Base-by-base conservation (phyloP, 2,888 invertebrate species). In the Ypsolopha scabrella region DNA sequence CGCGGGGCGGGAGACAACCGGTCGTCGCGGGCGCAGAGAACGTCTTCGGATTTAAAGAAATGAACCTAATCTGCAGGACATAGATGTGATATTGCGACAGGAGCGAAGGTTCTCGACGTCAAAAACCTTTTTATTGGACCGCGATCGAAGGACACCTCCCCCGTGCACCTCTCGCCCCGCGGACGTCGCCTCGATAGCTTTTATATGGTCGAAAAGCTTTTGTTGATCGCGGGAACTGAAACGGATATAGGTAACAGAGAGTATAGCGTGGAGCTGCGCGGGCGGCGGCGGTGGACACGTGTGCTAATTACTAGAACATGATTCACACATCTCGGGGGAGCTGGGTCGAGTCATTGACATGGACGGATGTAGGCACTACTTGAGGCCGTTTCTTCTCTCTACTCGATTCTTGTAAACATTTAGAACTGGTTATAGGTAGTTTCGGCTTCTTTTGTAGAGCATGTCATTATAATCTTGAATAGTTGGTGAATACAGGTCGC, bases 91-190 rank as follows among this genome's bases (percentile, higher is more conserved):
- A 24, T 24, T 24, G 41, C n/a, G 41, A 11, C 3, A 11, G 3
- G 2, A 41, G 41, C 24, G 13, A 11, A 7, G 33, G 44, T 9
- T 11, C n/a, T 7, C 53, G 52, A 51, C 70, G 68, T 72, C 72
- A 67, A 71, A 72, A 72, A 70, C 72, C 71, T 73, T 75, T 70
- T 72, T 72, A 76, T 72, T 69, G 64, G 62, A 60, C 55, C 60
- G 54, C 63, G 58, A 61, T 57, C 67, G 69, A 68, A 75, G 72
- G 68, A 68, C 72, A 65, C 58, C 58, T 53, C 51, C 53, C 52
- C 52, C 53, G 52, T 57, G 48, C 52, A 50, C 54, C 57, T 54
- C 49, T 41, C 7, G 13, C 24, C 52, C 48, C 44, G 24, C 24
- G 24, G 24, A 24, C 24, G 4, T 24, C 24, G 4, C 2, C 24